phyloP scores from a whole-genome alignment of 2,797 vertebrate genomes.

The Botia kubotai region DNA sequence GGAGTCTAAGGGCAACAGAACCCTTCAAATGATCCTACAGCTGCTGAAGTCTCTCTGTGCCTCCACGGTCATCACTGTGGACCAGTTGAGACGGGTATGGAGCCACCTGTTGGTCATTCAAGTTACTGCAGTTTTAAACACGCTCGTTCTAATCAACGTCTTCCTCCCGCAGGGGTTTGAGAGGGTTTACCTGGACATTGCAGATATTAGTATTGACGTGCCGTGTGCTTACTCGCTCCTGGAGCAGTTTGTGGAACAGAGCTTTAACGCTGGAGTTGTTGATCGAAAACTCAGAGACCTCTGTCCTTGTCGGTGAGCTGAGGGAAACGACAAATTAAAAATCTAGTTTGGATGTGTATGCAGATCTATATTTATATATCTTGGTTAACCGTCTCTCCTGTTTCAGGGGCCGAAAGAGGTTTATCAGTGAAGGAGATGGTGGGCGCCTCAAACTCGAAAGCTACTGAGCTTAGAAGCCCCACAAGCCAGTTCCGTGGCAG shows the following conservation, averaged over 20 bases:
- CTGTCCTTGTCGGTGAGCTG: slow-evolving; percentile 90
- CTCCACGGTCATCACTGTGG: slow-evolving; percentile 91
- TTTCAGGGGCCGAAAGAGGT: slow-evolving; percentile 93
- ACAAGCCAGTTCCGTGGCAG: slow-evolving; percentile 70
- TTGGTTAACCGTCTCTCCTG: neutral
- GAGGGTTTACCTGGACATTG: slow-evolving; percentile 95
- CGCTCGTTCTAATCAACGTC: neutral
- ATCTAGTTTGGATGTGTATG: too few relatives aligned
- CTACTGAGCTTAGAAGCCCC: slow-evolving; percentile 81
- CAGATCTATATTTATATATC: too few relatives aligned
- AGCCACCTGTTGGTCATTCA: slow-evolving; percentile 35
- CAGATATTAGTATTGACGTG: slow-evolving; percentile 96
- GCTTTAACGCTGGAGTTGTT: slow-evolving; percentile 89
- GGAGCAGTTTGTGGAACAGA: slow-evolving; percentile 94
- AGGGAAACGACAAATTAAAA: neutral
- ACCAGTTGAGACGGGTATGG: slow-evolving; percentile 96
- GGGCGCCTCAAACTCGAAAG: slow-evolving; percentile 90
- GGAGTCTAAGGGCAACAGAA: slow-evolving; percentile 94
- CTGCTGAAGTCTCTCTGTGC: slow-evolving; percentile 88
- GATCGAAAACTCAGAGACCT: slow-evolving; percentile 88
- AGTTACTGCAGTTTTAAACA: neutral
- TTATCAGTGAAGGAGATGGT: slow-evolving; percentile 96
- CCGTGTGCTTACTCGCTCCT: slow-evolving; percentile 93
- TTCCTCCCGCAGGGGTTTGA: slow-evolving; percentile 86
- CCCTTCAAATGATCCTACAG: slow-evolving; percentile 90